Conservation (phyloP, 1,140 invertebrate genomes). For the Telenomus remus region DNA sequence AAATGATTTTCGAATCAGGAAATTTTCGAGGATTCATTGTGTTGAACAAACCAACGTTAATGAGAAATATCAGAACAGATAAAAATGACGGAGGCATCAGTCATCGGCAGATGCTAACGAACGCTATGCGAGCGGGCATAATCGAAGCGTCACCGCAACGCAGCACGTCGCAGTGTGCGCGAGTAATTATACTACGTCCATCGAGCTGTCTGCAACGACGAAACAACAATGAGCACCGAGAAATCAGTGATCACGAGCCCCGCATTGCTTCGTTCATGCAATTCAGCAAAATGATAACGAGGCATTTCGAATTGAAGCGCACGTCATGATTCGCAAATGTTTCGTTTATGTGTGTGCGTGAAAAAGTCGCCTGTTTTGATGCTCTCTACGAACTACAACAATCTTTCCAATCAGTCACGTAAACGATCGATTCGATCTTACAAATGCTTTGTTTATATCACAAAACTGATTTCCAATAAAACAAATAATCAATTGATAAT, state of each 20-base stretch:
- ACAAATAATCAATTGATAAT: constrained; percentile 1
- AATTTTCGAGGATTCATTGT: constrained; percentile 15
- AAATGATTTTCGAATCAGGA: constrained; percentile 3
- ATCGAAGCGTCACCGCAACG: constrained; percentile 70
- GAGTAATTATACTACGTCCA: constrained; percentile 66
- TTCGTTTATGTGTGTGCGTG: constrained; percentile 5
- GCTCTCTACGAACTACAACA: not conserved
- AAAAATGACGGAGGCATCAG: constrained; percentile 16
- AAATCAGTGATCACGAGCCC: constrained; percentile 49
- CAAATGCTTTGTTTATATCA: too few species aligned
- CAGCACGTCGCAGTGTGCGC: constrained; percentile 61
- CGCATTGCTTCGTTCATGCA: constrained; percentile 39
- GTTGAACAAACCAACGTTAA: constrained; percentile 18
- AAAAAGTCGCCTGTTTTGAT: constrained; percentile 12
- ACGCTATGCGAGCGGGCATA: constrained; percentile 68
- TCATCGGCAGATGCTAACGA: constrained; percentile 63
- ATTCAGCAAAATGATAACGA: constrained; percentile 56
- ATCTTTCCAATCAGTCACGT: not conserved
- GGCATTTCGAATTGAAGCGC: constrained; percentile 49
- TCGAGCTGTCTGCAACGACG: constrained; percentile 55
- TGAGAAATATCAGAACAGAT: constrained; percentile 28
- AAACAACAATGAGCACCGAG: constrained; percentile 51
- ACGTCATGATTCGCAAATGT: constrained; percentile 52
- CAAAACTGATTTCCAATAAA: too few species aligned
- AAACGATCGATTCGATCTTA: too few species aligned